Percentiles rank a stretch among this genome's conserved stretches.
Evolutionary conservation across 1,140 invertebrate species (phyloP).

Genomic region (Zaprionus lachaisei): DNA sequence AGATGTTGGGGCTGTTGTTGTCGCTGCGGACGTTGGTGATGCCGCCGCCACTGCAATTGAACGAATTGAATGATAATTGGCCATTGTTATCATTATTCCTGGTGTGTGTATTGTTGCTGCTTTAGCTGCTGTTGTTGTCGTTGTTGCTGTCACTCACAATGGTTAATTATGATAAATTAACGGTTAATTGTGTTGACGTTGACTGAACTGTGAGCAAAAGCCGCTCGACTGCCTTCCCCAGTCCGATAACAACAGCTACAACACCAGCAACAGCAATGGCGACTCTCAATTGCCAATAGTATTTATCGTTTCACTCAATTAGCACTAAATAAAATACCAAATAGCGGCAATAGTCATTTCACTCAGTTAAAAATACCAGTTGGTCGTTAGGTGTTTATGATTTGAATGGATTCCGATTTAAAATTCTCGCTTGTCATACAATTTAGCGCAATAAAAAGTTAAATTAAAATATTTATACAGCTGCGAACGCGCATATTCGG

Average conservation of each 20-base stretch:
- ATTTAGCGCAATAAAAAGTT: constrained; percentile 48
- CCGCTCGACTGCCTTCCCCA: constrained; percentile 16
- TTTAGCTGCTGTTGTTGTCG: constrained; percentile 32
- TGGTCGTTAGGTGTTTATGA: not conserved
- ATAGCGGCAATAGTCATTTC: constrained; percentile 1
- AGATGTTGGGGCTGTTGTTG: constrained; percentile 66
- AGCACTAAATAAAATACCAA: constrained; percentile 13
- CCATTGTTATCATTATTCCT: constrained; percentile 65
- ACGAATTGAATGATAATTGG: constrained; percentile 83
- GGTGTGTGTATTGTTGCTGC: constrained; percentile 38
- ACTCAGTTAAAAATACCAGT: constrained; percentile 7
- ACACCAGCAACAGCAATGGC: constrained; percentile 17
- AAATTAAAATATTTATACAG: constrained; percentile 78
- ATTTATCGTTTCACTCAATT: constrained; percentile 52
- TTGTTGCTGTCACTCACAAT: constrained; percentile 60
- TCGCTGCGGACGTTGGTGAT: constrained; percentile 55
- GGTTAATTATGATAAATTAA: constrained; percentile 83
- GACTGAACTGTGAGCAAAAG: constrained; percentile 54
- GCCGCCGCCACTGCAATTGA: constrained; percentile 77
- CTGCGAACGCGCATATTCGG: constrained; percentile 23
- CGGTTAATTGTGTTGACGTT: constrained; percentile 81
- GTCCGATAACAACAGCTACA: constrained; percentile 4
- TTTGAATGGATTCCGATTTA: constrained; percentile 48
- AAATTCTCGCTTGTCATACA: constrained; percentile 42
- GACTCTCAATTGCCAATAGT: constrained; percentile 30